phyloP scores from a whole-genome alignment of 2,113 vertebrate genomes.

The Daboia siamensis region DNA sequence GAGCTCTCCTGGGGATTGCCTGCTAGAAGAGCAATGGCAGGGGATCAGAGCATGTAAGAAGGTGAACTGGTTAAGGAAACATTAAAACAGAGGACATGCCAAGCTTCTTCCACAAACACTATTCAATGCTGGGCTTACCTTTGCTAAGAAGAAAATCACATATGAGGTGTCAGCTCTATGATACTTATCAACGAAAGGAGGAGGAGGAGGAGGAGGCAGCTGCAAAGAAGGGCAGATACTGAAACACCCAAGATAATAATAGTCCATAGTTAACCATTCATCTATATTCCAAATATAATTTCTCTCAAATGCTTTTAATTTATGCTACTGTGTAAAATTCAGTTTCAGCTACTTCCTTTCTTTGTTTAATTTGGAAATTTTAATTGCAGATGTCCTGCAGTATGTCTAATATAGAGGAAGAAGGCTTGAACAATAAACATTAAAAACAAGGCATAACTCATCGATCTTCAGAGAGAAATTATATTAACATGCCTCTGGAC shows the following conservation, averaged over 20 bases:
- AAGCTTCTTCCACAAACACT: not conserved
- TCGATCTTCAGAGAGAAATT: not conserved
- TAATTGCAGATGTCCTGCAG: not conserved
- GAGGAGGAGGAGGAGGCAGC: not conserved
- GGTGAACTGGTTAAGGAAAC: not conserved
- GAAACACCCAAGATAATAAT: not conserved
- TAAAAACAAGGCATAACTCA: not conserved
- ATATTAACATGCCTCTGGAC: not conserved
- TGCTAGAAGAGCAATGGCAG: not conserved
- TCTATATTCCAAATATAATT: not conserved
- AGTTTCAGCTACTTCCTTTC: not conserved
- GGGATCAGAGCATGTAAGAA: not conserved
- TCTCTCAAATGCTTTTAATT: not conserved
- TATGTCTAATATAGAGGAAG: constrained; percentile 24
- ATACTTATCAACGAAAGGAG: not conserved
- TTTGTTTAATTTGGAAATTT: not conserved
- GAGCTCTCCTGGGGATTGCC: not conserved
- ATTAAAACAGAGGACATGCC: not conserved
- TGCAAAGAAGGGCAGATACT: not conserved
- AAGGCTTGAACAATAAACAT: not conserved
- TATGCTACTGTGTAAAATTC: not conserved
- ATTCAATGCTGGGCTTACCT: not conserved
- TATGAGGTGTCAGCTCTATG: not conserved
- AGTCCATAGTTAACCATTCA: not conserved
- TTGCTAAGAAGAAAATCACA: not conserved